Base-by-base conservation (phyloP, 2,888 invertebrate genomes). In the Coelinius sp. region DNA sequence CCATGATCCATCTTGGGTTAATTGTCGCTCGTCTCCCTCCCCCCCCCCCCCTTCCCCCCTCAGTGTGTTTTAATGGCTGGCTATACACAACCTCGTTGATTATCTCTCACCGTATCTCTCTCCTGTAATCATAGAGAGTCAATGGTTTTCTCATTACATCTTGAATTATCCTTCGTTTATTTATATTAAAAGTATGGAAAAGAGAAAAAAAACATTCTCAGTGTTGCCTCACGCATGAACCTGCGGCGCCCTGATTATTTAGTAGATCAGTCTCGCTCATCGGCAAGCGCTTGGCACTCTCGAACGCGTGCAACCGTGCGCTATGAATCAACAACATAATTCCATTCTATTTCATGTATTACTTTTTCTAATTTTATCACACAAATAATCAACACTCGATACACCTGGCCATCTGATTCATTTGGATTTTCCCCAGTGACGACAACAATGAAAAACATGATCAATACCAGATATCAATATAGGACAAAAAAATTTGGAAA, bases 11-110 rank as follows among this genome's bases (percentile, higher is more conserved):
- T 68, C 72, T 68, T 68, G 64, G 69, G 63, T 70, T 62, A 65
- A 41, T 73, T 65, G 62, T 70, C 63, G n/a, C 52, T 46, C n/a
- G n/a, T 73, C 83, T 77, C 8, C 82, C 77, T 64, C 85, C 81
- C 49, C 35, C 25, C 38, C 6, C 41, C 65, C 8, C 20, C 44
- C 3, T 10, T 5, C n/a, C 56, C 22, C 53, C 5, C 49, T 75
- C 76, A 6, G 78, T 76, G 67, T 81, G 74, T 78, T 75, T 80
- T 6, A 53, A 25, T 59, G 17, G 12, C 56, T 25, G n/a, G n/a
- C 44, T 38, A 52, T 64, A 27, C 41, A 27, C 64, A 46, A 44
- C 49, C 70, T 64, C 24, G 38, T 49, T 25, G 22, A n/a, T 20
- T 24, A 66, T 38, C 59, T 53, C 67, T 70, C 52, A 59, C 22